phyloP scores from a whole-genome alignment of 2,797 vertebrate genomes.

The Gambelia wislizenii region DNA sequence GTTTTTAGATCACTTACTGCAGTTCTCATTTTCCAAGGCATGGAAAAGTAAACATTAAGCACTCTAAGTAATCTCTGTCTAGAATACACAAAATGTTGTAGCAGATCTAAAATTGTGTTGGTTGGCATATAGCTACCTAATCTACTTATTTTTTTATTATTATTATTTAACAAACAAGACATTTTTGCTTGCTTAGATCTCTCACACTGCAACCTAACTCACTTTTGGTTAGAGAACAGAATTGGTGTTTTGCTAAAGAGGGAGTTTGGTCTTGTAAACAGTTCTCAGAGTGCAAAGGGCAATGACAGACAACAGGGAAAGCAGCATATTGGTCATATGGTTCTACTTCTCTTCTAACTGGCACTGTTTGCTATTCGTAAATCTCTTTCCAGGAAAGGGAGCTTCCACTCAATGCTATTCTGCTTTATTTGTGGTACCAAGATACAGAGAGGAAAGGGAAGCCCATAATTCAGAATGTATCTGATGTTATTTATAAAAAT shows the following conservation, averaged over 20 bases:
- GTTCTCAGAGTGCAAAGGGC: neutral
- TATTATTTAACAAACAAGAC: neutral
- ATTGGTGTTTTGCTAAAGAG: neutral
- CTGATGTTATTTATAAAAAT: neutral
- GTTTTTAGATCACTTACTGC: constrained; percentile 5
- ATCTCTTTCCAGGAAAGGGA: neutral
- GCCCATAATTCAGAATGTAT: neutral
- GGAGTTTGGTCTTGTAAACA: constrained; percentile 7
- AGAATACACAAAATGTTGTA: neutral
- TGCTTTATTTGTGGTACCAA: neutral
- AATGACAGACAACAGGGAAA: neutral
- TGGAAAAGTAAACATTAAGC: constrained; percentile 23
- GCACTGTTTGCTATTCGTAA: neutral
- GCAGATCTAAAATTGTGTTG: neutral
- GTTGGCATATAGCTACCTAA: neutral
- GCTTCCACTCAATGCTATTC: neutral
- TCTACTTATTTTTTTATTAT: constrained; percentile 24
- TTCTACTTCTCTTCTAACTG: neutral
- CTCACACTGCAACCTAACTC: neutral
- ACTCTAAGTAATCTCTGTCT: neutral
- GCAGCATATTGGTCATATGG: neutral
- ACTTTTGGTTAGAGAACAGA: neutral
- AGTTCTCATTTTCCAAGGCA: neutral
- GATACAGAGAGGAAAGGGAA: neutral
- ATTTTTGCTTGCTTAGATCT: neutral